Percentiles rank a stretch among this genome's conserved stretches.
Conservation (phyloP, 2,113 vertebrate genomes). For the Megaceryle maxima region DNA sequence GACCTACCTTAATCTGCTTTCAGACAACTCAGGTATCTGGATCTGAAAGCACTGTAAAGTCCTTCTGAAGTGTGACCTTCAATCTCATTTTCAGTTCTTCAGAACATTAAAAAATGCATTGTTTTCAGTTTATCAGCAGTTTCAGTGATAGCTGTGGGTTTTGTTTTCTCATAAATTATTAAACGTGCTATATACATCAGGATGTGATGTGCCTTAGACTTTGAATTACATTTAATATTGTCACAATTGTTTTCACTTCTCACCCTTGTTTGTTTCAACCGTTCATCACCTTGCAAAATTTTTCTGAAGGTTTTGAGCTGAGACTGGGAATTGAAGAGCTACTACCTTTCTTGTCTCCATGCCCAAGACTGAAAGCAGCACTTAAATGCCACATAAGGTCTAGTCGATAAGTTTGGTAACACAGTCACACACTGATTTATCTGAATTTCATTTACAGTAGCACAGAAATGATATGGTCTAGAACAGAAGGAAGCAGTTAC, state of each 20-base stretch:
- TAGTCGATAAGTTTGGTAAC: background rate
- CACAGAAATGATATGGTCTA: background rate
- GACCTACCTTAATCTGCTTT: background rate
- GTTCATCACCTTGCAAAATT: background rate
- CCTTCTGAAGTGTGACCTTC: background rate
- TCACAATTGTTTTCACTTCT: background rate
- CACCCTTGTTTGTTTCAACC: background rate
- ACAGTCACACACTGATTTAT: background rate
- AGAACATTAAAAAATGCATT: background rate
- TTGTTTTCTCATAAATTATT: background rate
- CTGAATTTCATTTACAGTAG: background rate
- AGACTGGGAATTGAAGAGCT: background rate
- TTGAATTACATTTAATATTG: background rate
- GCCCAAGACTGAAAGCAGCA: background rate
- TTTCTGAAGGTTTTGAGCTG: background rate
- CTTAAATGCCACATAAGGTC: background rate
- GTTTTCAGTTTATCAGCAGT: background rate
- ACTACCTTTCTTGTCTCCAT: background rate
- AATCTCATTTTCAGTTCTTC: background rate
- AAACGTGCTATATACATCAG: background rate
- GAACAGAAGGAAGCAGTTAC: background rate
- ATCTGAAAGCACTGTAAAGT: background rate
- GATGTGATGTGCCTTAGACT: background rate
- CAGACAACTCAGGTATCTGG: background rate
- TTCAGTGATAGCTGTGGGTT: background rate